Base-by-base conservation (phyloP, 2,797 vertebrate species). In the Eulemur coronatus region DNA sequence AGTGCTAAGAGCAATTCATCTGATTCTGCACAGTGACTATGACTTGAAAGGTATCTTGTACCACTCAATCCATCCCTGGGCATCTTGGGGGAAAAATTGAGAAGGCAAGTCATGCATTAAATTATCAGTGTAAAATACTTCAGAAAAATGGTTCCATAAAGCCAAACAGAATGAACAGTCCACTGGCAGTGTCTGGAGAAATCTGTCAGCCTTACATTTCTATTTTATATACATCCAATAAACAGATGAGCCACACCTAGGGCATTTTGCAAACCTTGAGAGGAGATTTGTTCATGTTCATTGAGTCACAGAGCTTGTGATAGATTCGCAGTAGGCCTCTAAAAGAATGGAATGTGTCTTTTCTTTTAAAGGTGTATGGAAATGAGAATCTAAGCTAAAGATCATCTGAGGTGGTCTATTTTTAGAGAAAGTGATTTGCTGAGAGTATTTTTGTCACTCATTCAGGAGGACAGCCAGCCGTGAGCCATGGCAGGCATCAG, bases 401-500 rank as follows among this genome's bases (percentile, higher is more conserved):
- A 95, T 95, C 89, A 78, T 90, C 26, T 43, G 0, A 41, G 70
- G 43, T 59, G 79, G 52, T 84, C 97, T 97, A 96, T 97, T 96
- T 98, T 96, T 97, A 96, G 94, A 93, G 82, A 89, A 95, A 86
- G 84, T 57, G 85, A 92, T 92, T 97, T 94, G 38, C 91, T 69
- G 67, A 94, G 75, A 75, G 43, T 88, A 82, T 96, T 82, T 96
- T 82, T 93, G 65, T 84, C 93, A 91, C 86, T 97, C 97, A 89
- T 93, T 96, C 78, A 78, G 85, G 76, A 95, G 50, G 57, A 67
- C 35, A 94, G 81, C 93, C 50, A 76, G 43, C 94, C 30, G 7
- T 84, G 91, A 95, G 72, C 80, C 70, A 33, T 52, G 52, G 82
- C 65, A 84, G 78, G 52, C 91, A 52, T 50, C 38, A 1, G 46